A percentile compares a stretch with the other conserved stretches of the same genome.
Conservation (phyloP, 1,140 invertebrate species). For the Hyposmocoma kahamanoa region DNA sequence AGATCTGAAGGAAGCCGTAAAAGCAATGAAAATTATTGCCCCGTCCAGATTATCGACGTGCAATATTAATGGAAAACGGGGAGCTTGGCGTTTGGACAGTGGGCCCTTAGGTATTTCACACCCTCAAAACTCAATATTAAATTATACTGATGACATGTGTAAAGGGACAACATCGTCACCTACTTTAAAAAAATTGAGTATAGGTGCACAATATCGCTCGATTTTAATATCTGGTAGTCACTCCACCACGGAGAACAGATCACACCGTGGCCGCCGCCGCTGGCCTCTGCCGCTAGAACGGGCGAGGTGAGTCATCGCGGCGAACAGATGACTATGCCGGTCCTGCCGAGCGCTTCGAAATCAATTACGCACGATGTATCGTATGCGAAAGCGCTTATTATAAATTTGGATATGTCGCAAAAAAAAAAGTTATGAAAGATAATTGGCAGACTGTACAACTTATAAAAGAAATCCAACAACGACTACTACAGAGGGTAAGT, state of each 20-base stretch:
- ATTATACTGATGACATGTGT: background rate
- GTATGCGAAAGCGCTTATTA: too few species aligned
- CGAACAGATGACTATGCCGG: too few species aligned
- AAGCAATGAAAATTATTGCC: background rate
- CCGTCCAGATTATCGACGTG: background rate
- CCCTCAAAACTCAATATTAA: background rate
- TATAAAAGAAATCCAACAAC: too few species aligned
- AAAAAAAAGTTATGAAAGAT: too few species aligned
- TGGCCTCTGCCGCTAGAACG: background rate
- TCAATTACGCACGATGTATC: too few species aligned
- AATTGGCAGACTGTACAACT: too few species aligned
- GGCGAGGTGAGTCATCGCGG: background rate
- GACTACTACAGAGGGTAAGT: background rate
- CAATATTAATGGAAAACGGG: background rate
- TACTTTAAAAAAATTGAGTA: too few species aligned
- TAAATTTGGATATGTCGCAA: too few species aligned
- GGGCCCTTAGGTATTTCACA: background rate
- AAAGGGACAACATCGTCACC: too few species aligned
- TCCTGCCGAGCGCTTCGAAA: too few species aligned
- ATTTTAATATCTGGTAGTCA: too few species aligned
- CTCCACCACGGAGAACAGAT: background rate
- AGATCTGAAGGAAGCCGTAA: background rate
- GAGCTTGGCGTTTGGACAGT: background rate
- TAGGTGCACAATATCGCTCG: too few species aligned
- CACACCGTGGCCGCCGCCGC: background rate